Base-by-base conservation (phyloP, 30 jellyfish, hydroid and myxozoan genomes). In the Pelagia noctiluca region DNA sequence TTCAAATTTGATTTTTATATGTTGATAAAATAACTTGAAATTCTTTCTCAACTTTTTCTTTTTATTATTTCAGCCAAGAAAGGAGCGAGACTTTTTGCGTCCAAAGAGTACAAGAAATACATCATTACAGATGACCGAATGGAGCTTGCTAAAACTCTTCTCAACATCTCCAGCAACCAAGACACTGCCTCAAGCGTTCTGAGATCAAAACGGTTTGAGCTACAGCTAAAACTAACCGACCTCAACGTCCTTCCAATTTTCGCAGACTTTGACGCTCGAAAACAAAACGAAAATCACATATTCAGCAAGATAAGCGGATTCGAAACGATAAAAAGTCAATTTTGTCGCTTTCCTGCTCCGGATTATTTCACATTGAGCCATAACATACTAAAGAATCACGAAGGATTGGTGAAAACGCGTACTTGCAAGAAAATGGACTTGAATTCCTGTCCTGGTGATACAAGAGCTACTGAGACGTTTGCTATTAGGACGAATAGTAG, bases 301-400 rank as follows among this genome's bases (percentile, higher is more conserved):
- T 73, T 73, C 31, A 26, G 25, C 19, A 13, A 28, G 1, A 47
- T n/a, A 11, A 19, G 22, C 0, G 76, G 75, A 18, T 42, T 63
- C 3, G 32, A 7, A 12, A 35, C 3, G 13, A 30, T 80, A 0
- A 8, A 53, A n/a, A 50, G 26, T 18, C 8, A n/a, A 11, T 65
- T 36, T 50, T 80, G 90, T 28, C 65, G 90, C 21, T 63, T 63
- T 34, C 90, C 90, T 28, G 81, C 49, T 1, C 82, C 82, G 7
- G 83, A 63, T 38, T 13, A 26, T 21, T 69, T 30, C 65, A 28
- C 48, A 31, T 46, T 80, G 31, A 80, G 46, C 13, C 90, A 80
- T 35, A 47, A 42, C 19, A 42, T 80, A 16, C 35, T 62, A 2
- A 80, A 63, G 24, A 71, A 67, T 37, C 23, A 42, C 1, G 54